phyloP scores from a whole-genome alignment of 2,888 invertebrate species.

The Aleiodes testaceus region DNA sequence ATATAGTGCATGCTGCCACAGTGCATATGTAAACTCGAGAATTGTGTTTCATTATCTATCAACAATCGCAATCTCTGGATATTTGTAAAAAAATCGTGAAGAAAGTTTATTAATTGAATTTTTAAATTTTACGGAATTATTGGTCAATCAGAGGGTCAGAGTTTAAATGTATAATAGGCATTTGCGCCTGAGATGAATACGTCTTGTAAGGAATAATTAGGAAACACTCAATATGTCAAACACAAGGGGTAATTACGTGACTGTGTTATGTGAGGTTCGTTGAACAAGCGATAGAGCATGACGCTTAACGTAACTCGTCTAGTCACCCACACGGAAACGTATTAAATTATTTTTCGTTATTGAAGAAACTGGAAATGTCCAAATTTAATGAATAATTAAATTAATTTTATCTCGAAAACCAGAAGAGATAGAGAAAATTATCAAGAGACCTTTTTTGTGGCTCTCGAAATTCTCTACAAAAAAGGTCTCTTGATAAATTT shows the following conservation, averaged over 20 bases:
- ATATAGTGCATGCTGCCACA: conserved; percentile 39
- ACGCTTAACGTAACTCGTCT: conserved; percentile 63
- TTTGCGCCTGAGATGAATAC: conserved; percentile 33
- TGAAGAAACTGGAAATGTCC: too few relatives aligned
- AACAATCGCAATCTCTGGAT: conserved; percentile 58
- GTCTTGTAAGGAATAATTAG: conserved; percentile 37
- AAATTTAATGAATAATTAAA: too few relatives aligned
- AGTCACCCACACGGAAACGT: neutral
- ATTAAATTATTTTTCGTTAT: too few relatives aligned
- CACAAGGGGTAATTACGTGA: conserved; percentile 39
- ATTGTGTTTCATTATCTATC: conserved; percentile 56
- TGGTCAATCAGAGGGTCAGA: neutral
- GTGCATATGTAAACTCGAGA: conserved; percentile 45
- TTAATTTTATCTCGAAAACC: too few relatives aligned
- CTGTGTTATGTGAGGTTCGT: conserved; percentile 42
- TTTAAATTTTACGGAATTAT: too few relatives aligned
- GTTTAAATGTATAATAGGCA: conserved; percentile 18
- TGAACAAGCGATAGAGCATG: conserved; percentile 63
- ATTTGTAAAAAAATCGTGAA: too few relatives aligned
- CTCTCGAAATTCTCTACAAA: too few relatives aligned
- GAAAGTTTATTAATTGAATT: too few relatives aligned
- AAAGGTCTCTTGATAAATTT: too few relatives aligned
- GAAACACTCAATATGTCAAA: conserved; percentile 45
- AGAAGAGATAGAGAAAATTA: too few relatives aligned
- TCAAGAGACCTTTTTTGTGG: too few relatives aligned